phyloP scores from a whole-genome alignment of 2,888 invertebrate genomes.

The Dicranocentrus wangi region DNA sequence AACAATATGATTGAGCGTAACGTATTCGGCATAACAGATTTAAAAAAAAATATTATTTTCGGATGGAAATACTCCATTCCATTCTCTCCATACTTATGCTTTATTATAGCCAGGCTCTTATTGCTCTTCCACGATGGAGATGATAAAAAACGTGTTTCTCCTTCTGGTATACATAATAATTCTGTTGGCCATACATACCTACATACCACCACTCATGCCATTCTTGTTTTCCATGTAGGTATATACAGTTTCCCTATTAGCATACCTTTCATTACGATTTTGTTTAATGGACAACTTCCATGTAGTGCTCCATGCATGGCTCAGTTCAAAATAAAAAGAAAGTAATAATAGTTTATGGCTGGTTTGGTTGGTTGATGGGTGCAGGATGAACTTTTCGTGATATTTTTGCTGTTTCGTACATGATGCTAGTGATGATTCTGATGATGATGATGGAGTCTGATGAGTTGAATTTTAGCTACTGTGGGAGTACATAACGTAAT shows the following conservation, averaged over 20 bases:
- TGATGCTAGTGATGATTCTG: too few species aligned
- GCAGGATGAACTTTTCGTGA: conserved; percentile 22
- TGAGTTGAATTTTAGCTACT: conserved; percentile 6
- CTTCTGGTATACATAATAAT: not conserved
- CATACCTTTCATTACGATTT: conserved; percentile 19
- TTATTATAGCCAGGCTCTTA: conserved; percentile 1
- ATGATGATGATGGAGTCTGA: not conserved
- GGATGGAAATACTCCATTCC: not conserved
- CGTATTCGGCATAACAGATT: not conserved
- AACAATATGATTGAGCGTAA: not conserved
- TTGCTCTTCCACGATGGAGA: conserved; percentile 35
- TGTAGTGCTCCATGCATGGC: not conserved
- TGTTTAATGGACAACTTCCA: conserved; percentile 8
- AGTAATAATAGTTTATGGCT: conserved; percentile 30
- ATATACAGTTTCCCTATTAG: not conserved
- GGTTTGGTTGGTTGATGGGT: conserved; percentile 24
- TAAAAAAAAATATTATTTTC: not conserved
- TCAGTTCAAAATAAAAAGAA: not conserved
- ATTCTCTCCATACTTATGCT: not conserved
- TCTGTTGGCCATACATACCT: too few species aligned
- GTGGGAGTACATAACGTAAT: too few species aligned
- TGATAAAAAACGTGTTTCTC: conserved; percentile 39
- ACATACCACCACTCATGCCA: too few species aligned
- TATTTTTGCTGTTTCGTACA: conserved; percentile 14
- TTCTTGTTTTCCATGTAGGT: not conserved